A percentile compares a stretch with the other conserved stretches of the same genome.
Conservation (phyloP, 2,888 invertebrate species). For the Nephrotoma flavescens region DNA sequence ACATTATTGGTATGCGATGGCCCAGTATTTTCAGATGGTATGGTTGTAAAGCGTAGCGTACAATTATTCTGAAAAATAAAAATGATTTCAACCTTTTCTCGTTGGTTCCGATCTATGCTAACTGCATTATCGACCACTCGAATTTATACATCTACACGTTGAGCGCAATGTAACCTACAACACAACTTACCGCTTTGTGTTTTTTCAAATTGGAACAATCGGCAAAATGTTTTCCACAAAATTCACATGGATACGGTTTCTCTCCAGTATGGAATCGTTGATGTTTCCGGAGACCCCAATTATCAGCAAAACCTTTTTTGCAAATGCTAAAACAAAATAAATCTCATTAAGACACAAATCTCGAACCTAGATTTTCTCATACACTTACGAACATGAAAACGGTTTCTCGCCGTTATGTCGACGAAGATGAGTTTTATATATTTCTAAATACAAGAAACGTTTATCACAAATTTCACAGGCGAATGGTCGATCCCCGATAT, state of each 20-base stretch:
- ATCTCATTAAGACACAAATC: background rate
- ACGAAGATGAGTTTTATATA: conserved; percentile 48
- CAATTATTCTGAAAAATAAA: background rate
- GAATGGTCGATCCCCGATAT: conserved; percentile 38
- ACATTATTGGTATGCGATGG: background rate
- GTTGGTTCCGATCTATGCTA: background rate
- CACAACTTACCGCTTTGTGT: conserved; percentile 18
- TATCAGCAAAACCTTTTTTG: conserved; percentile 41
- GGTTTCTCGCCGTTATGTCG: conserved; percentile 51
- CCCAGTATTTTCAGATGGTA: background rate
- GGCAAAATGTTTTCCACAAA: conserved; percentile 48
- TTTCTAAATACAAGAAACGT: conserved; percentile 42
- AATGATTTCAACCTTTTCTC: background rate
- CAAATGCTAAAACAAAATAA: conserved; percentile 22
- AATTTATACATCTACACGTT: background rate
- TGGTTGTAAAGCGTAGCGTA: background rate
- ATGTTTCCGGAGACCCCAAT: conserved; percentile 48
- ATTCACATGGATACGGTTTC: conserved; percentile 33
- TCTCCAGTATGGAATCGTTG: conserved; percentile 51
- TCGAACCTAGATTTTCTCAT: background rate
- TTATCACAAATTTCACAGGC: conserved; percentile 40
- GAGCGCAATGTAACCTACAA: background rate
- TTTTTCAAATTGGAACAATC: conserved; percentile 47
- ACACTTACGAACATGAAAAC: conserved; percentile 38
- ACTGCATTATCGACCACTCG: background rate